A percentile compares a stretch with the other conserved stretches of the same genome.
Evolutionary conservation across 2,797 vertebrate species (phyloP).

Genomic region (Tinamus major): DNA sequence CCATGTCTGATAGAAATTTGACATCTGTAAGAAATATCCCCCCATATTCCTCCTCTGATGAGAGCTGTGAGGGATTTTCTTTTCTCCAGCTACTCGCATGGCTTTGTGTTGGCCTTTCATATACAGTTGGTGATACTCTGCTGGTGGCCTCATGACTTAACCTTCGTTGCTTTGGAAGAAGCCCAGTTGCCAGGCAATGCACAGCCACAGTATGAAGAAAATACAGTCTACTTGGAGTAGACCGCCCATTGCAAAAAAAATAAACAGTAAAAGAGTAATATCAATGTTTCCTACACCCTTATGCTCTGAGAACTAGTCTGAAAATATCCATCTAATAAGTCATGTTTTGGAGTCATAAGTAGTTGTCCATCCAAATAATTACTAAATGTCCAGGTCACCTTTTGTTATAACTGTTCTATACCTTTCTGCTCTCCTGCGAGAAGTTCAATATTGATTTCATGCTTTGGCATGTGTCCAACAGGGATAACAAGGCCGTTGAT

Average conservation of each 20-base stretch:
- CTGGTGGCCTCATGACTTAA: background rate
- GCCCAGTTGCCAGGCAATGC: background rate
- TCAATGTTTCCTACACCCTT: background rate
- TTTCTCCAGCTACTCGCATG: background rate
- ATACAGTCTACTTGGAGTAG: background rate
- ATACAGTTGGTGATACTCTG: rapidly evolving
- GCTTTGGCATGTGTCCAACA: background rate
- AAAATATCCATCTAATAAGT: background rate
- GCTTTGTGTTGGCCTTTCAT: background rate
- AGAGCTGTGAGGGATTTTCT: background rate
- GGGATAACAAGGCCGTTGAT: background rate
- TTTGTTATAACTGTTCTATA: background rate
- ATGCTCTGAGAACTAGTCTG: background rate
- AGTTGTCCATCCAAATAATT: background rate
- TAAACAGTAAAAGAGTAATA: background rate
- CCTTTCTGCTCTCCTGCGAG: background rate
- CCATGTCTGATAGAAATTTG: background rate
- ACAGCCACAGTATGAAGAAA: background rate
- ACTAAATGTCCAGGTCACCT: background rate
- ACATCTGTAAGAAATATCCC: rapidly evolving
- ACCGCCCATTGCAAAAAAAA: background rate
- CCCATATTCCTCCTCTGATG: background rate
- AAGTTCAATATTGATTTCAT: background rate
- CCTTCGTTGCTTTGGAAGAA: background rate
- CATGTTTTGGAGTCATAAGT: background rate